Conservation (phyloP, 1,140 invertebrate genomes). For the Drosophila equinoxialis region DNA sequence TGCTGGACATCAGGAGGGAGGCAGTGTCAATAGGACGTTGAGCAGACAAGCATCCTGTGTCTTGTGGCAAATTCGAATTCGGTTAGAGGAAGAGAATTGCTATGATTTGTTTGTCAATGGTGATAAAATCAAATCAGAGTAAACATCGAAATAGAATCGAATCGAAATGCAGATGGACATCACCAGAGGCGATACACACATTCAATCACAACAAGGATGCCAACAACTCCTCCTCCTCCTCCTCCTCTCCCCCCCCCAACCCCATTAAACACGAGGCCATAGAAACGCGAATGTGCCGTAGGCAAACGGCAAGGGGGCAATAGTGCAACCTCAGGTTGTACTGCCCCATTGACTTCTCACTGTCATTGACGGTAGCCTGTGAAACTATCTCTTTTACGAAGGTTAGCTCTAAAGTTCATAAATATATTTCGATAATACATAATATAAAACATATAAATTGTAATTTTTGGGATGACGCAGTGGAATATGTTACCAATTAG, state of each 20-base stretch:
- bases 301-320: not conserved
- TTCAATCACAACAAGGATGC: constrained; percentile 14
- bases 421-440: no score
- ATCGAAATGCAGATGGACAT: constrained; percentile 30
- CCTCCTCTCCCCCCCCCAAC: no score
- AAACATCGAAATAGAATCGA: constrained; percentile 26
- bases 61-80: constrained; percentile 15
- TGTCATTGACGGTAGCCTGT: not conserved
- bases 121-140: constrained; percentile 29
- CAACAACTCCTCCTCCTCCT: not conserved
- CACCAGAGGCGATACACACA: constrained; percentile 12
- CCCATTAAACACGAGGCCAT: constrained; percentile 4
- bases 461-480: no score
- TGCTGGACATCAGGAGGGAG: not conserved
- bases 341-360: constrained; percentile 14
- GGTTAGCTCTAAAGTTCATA: not conserved
- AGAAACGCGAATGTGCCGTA: constrained; percentile 2
- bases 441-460: no score
- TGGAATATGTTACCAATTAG: no score
- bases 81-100: constrained; percentile 15
- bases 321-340: not conserved
- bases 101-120: constrained; percentile 32
- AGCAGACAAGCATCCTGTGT: not conserved
- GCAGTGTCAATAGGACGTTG: not conserved
- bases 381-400: not conserved